These are phyloP conservation scores for Adelphocoris suturalis DNA, from an alignment of 2,888 invertebrate genomes.

Conservation along the genomic window DNA sequence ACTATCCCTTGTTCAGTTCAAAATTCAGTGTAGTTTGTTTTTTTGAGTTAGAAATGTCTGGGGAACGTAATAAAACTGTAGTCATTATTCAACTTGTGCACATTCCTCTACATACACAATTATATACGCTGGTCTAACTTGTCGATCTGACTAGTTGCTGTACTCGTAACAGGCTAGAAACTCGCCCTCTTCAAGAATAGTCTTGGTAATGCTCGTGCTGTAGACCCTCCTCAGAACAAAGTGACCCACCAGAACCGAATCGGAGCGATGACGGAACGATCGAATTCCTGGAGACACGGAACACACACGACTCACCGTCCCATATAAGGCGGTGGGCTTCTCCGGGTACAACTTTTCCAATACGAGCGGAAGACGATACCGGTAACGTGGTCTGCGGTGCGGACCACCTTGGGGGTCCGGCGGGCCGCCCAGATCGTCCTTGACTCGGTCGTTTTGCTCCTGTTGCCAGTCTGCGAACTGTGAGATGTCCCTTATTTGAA, in stretches of 20 bases:
- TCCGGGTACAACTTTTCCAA: neutral
- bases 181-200: too few relatives aligned
- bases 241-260: neutral
- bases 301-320: neutral
- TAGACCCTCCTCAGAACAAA: too few relatives aligned
- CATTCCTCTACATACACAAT: too few relatives aligned
- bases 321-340: neutral
- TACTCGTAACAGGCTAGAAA: too few relatives aligned
- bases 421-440: conserved; percentile 21
- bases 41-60: too few relatives aligned
- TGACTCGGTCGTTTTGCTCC: conserved; percentile 21
- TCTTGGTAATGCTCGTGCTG: too few relatives aligned
- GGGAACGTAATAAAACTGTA: too few relatives aligned
- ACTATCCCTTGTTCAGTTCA: too few relatives aligned
- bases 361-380: neutral
- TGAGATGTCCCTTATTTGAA: conserved; percentile 11
- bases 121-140: too few relatives aligned
- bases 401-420: conserved; percentile 9
- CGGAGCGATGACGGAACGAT: neutral
- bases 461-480: conserved; percentile 24
- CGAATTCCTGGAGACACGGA: neutral
- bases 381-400: neutral
- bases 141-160: too few relatives aligned
- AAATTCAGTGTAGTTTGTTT: too few relatives aligned
- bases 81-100: too few relatives aligned